phyloP scores from a whole-genome alignment of 2,888 invertebrate genomes.

The Siphonodentalium dalli region DNA sequence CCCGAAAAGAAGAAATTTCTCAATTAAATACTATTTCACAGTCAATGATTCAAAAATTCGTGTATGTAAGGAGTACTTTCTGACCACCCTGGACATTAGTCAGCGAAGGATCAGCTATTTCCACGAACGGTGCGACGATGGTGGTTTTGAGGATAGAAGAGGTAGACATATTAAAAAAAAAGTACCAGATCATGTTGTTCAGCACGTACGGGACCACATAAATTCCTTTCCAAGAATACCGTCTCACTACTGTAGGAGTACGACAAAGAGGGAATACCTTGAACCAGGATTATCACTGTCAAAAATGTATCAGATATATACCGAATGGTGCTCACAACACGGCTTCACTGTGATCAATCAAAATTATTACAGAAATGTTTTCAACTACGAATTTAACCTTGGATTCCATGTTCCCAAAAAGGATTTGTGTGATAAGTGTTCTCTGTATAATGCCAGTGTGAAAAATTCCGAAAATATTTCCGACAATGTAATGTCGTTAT shows the following conservation, averaged over 20 bases:
- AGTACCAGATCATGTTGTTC: constrained; percentile 4
- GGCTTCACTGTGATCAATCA: background rate
- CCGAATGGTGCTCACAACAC: constrained; percentile 8
- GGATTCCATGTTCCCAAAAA: constrained; percentile 19
- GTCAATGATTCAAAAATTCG: constrained; percentile 4
- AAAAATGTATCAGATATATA: constrained; percentile 24
- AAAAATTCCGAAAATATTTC: background rate
- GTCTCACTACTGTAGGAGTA: constrained; percentile 19
- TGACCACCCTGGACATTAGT: constrained; percentile 23
- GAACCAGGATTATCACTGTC: constrained; percentile 15
- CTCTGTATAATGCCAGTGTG: constrained; percentile 10
- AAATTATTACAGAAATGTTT: constrained; percentile 15
- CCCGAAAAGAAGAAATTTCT: constrained; percentile 5
- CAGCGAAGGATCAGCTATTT: constrained; percentile 11
- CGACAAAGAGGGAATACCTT: constrained; percentile 14
- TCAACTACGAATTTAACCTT: constrained; percentile 24
- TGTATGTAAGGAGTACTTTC: constrained; percentile 25
- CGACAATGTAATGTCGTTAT: constrained; percentile 7
- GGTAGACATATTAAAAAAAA: constrained; percentile 7
- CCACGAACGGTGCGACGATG: background rate
- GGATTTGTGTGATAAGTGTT: constrained; percentile 16
- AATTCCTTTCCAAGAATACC: constrained; percentile 19
- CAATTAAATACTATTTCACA: constrained; percentile 10
- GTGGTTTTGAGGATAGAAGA: constrained; percentile 7
- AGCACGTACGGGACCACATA: constrained; percentile 12